Evolutionary conservation across 2,888 invertebrate species (phyloP), one percentile per base, ranked within the genome.

Genomic region (Torymus aiolomorphi): DNA sequence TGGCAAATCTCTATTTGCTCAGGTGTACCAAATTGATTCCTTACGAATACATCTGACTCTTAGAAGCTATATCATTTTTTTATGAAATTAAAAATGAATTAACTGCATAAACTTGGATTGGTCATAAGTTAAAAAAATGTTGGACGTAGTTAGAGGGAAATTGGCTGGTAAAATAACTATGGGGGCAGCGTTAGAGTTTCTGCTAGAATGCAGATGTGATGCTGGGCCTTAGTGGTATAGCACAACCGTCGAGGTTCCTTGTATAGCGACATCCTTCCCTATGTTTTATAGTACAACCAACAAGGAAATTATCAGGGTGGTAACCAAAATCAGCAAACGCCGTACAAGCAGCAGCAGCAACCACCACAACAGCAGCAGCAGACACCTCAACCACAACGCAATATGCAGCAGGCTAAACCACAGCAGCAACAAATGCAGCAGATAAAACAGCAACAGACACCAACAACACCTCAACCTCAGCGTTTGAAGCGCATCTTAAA

Each of bases 191-290:
- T 85, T 85, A 81, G 86, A 87, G 86, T 84, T 86, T 86, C 88
- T 87, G 75, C 85, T 82, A 59, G 78, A 87, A 83, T 85, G 86
- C 86, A 87, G 84, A 86, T 84, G 87, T 88, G 89, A 88, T 86
- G 86, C 88, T 89, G 87, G 90, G 89, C 88, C 89, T 88, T 90
- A 90, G 89, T 89, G 88, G 89, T 87, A 88, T 88, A 87, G 89
- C 89, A 89, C 90, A 88, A 88, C 90, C 90, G 90, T 90, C 86
- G 88, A 89, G 89, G 90, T 90, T 90, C 89, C 88, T 90, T 90
- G 90, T 90, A 88, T 90, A 90, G 90, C 89, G 88, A 89, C 89
- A 88, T 86, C 90, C 90, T 90, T 88, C 89, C 90, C 90, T 90
- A 83, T 89, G 85, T 88, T 89, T 89, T 90, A 82, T 89, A 90